Evolutionary conservation across 2,113 vertebrate genomes (phyloP).

Genomic region (Macrotis lagotis): DNA sequence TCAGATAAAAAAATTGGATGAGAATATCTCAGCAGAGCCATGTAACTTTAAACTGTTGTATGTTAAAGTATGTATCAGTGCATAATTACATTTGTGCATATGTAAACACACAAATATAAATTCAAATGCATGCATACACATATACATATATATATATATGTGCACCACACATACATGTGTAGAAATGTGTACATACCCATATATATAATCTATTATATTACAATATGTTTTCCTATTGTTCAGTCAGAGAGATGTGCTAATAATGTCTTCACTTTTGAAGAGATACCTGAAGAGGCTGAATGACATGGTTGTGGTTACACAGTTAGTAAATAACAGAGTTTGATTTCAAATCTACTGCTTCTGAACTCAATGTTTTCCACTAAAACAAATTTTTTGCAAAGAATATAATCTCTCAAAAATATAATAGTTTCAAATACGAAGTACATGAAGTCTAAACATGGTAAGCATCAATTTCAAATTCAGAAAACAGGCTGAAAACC

Average conservation of each 20-base stretch:
- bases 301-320: background rate
- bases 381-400: background rate
- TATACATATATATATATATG: too few relatives aligned
- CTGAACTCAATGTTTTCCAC: background rate
- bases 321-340: background rate
- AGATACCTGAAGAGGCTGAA: background rate
- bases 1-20: background rate
- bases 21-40: background rate
- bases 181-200: too few relatives aligned
- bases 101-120: too few relatives aligned
- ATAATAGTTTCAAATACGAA: background rate
- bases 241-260: background rate
- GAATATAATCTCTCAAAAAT: background rate
- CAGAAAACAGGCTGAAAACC: background rate
- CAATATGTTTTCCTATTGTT: background rate
- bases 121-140: too few relatives aligned
- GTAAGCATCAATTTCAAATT: background rate
- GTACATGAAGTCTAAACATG: background rate
- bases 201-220: too few relatives aligned
- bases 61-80: too few relatives aligned
- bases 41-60: background rate
- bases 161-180: too few relatives aligned
- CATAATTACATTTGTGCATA: too few relatives aligned
- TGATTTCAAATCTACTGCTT: background rate
- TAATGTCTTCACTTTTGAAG: background rate